A percentile compares a stretch with the other conserved stretches of the same genome.
Conservation (phyloP, 2,797 vertebrate species). For the Lerista edwardsae region DNA sequence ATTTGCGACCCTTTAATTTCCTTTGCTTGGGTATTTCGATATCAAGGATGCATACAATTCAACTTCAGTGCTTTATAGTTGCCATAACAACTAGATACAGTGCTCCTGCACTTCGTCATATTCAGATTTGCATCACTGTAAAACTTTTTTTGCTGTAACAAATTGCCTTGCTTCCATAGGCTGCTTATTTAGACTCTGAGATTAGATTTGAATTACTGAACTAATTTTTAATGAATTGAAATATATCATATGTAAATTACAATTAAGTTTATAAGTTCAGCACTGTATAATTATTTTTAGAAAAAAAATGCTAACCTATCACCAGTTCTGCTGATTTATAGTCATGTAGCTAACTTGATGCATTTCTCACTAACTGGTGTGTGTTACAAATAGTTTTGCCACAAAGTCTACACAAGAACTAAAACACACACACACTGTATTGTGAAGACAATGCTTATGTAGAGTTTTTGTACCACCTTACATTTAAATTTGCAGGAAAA, state of each 20-base stretch:
- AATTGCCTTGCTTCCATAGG: conserved; percentile 48
- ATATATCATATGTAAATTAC: conserved; percentile 38
- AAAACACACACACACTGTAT: neutral
- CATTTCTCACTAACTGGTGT: neutral
- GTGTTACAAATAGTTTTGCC: neutral
- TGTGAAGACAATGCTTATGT: neutral
- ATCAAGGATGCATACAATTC: conserved; percentile 52
- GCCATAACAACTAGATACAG: conserved; percentile 73
- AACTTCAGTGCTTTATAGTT: conserved; percentile 61
- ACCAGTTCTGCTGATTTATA: neutral
- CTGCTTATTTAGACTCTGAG: conserved; percentile 51
- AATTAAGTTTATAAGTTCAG: conserved; percentile 25
- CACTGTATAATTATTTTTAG: conserved; percentile 37
- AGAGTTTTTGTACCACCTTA: neutral
- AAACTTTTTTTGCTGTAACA: conserved; percentile 51
- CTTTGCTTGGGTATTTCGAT: conserved; percentile 39
- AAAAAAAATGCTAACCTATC: neutral
- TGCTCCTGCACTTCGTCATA: conserved; percentile 61
- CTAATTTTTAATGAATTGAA: conserved; percentile 30
- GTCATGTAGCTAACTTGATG: conserved; percentile 24
- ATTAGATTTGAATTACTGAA: conserved; percentile 40
- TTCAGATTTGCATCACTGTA: conserved; percentile 60
- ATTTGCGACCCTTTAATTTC: conserved; percentile 53
- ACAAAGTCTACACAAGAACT: neutral
- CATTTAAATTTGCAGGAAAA: neutral